A percentile compares a stretch with the other conserved stretches of the same genome.
Conservation (phyloP, 2,113 vertebrate genomes). For the Guaruba guarouba region DNA sequence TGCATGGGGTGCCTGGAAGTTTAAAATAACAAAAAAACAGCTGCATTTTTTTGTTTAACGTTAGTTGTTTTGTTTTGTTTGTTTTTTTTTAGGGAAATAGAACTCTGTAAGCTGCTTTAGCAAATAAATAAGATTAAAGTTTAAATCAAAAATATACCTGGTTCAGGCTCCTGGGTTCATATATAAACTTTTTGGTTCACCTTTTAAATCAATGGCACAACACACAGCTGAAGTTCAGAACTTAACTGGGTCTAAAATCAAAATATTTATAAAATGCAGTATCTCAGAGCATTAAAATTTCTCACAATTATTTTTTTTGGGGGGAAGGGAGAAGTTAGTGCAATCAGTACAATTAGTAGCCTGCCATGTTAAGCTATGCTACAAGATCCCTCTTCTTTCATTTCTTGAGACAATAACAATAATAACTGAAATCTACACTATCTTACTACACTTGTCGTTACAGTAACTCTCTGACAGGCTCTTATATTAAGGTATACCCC, state of each 20-base stretch:
- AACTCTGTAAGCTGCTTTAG: no score
- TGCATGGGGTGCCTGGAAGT: not conserved
- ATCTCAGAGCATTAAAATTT: not conserved
- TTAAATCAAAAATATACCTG: not conserved
- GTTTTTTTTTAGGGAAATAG: not conserved
- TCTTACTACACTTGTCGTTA: not conserved
- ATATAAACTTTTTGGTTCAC: not conserved
- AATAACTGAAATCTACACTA: not conserved
- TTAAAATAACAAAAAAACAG: not conserved
- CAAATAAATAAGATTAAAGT: not conserved
- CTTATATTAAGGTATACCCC: not conserved
- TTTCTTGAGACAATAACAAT: not conserved
- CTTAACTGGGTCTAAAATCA: not conserved
- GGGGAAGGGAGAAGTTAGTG: no score
- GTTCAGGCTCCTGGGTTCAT: not conserved
- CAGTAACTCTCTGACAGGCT: not conserved
- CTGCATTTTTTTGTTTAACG: not conserved
- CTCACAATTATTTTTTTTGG: accelerated
- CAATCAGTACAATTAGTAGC: not conserved
- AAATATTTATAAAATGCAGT: not conserved
- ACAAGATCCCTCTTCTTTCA: not conserved
- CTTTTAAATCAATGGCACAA: not conserved
- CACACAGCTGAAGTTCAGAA: not conserved
- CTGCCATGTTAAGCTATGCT: not conserved
- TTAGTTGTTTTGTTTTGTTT: not conserved